Percentiles rank a stretch among this genome's conserved stretches.
Evolutionary conservation across 2,797 vertebrate species (phyloP).

Genomic region (Cheirogaleus major): DNA sequence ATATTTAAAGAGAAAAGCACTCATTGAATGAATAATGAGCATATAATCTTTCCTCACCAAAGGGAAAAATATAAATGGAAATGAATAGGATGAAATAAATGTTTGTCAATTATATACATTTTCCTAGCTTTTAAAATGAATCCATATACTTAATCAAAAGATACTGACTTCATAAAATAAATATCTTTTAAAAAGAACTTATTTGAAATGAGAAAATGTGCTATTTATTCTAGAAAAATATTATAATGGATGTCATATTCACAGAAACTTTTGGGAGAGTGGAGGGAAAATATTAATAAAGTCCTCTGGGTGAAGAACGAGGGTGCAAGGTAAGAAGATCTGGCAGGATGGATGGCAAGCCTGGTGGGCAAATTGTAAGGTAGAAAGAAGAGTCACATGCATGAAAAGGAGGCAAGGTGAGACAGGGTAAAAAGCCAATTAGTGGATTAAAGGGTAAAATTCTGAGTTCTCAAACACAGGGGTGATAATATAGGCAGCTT

Average conservation of each 20-base stretch:
- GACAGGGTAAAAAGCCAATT: constrained; percentile 86
- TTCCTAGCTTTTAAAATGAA: constrained; percentile 52
- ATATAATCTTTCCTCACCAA: constrained; percentile 39
- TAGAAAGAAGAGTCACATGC: constrained; percentile 77
- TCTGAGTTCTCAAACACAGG: constrained; percentile 83
- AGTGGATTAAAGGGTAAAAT: constrained; percentile 86
- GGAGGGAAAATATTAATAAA: constrained; percentile 71
- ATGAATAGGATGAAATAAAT: constrained; percentile 59
- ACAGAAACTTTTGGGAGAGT: constrained; percentile 63
- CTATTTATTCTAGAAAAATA: constrained; percentile 60
- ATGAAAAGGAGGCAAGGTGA: constrained; percentile 71
- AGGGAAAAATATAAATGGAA: constrained; percentile 65
- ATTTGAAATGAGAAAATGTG: not conserved
- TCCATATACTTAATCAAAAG: not conserved
- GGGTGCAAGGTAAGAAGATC: constrained; percentile 62
- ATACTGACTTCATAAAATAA: constrained; percentile 44
- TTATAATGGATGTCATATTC: constrained; percentile 65
- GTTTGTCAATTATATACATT: constrained; percentile 58
- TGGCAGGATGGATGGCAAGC: constrained; percentile 20
- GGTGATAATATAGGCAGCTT: constrained; percentile 88
- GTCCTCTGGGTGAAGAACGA: constrained; percentile 74
- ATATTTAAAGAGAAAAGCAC: constrained; percentile 66
- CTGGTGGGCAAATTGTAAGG: constrained; percentile 31
- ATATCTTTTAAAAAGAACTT: not conserved
- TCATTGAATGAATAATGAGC: constrained; percentile 62